phyloP scores from a whole-genome alignment of 2,797 vertebrate genomes.

The Petrocephalus schoutedeni region DNA sequence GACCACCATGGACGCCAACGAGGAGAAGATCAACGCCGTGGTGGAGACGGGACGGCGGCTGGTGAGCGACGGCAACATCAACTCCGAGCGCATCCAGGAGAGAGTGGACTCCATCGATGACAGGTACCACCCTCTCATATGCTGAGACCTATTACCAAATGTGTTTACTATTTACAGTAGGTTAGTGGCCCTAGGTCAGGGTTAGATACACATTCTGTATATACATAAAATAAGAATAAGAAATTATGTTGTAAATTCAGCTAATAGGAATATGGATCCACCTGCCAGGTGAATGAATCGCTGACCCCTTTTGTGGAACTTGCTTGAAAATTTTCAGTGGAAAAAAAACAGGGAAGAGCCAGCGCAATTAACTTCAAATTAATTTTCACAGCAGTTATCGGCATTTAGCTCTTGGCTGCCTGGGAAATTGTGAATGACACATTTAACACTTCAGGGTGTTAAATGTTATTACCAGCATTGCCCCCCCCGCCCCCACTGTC shows the following conservation, averaged over 20 bases:
- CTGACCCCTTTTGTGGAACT: neutral
- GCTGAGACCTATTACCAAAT: neutral
- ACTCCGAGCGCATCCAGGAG: conserved; percentile 74
- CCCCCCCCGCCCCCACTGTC: neutral
- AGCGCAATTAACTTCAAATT: neutral
- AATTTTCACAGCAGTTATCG: neutral
- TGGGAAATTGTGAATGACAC: neutral
- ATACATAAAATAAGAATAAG: neutral
- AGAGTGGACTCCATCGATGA: conserved; percentile 93
- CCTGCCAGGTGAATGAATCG: neutral
- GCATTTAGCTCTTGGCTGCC: neutral
- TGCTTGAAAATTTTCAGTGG: neutral
- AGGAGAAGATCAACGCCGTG: conserved; percentile 74
- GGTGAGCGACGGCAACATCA: conserved; percentile 73
- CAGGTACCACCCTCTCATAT: conserved; percentile 59
- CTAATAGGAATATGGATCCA: neutral
- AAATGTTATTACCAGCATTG: neutral
- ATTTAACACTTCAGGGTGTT: neutral
- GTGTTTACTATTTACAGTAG: neutral
- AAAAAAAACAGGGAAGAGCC: neutral
- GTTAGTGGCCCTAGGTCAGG: neutral
- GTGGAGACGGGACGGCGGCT: conserved; percentile 72
- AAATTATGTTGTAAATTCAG: neutral
- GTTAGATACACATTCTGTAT: neutral
- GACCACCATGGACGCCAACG: conserved; percentile 85